A percentile compares a stretch with the other conserved stretches of the same genome.
Evolutionary conservation across 1,140 invertebrate genomes (phyloP).

Genomic region (Scaptomyza hsui): DNA sequence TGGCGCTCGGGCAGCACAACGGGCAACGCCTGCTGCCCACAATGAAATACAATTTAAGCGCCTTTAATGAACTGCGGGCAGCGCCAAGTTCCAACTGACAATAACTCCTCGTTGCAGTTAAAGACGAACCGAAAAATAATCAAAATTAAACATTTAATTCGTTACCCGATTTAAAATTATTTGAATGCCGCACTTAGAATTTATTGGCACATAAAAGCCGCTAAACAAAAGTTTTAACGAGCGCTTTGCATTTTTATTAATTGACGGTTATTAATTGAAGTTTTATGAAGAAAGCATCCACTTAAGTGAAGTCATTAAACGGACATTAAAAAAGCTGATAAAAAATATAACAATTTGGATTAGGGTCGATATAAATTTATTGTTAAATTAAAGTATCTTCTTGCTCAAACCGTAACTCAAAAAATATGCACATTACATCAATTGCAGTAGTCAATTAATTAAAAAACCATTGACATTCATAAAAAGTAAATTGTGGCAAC

Average conservation of each 20-base stretch:
- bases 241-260: slow-evolving; percentile 54
- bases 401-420: not conserved
- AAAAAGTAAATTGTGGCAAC: slow-evolving; percentile 82
- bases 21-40: slow-evolving; percentile 28
- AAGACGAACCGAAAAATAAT: slow-evolving; percentile 20
- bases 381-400: not conserved
- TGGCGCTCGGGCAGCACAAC: slow-evolving; percentile 55
- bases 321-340: slow-evolving; percentile 17
- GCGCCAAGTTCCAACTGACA: not conserved
- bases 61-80: slow-evolving; percentile 72
- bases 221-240: slow-evolving; percentile 51
- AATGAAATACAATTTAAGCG: slow-evolving; percentile 80
- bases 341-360: not conserved
- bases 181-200: slow-evolving; percentile 35
- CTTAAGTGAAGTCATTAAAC: slow-evolving; percentile 24
- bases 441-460: slow-evolving; percentile 75
- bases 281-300: slow-evolving; percentile 48
- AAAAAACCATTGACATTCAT: slow-evolving; percentile 82
- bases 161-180: slow-evolving; percentile 52
- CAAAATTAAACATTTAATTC: slow-evolving; percentile 30
- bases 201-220: slow-evolving; percentile 57
- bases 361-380: no score
- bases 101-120: not conserved
- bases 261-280: slow-evolving; percentile 66
- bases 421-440: slow-evolving; percentile 22